Evolutionary conservation across 2,888 invertebrate species (phyloP), one percentile per base, ranked within the genome.

Genomic region (Pachycephus smyrnensis): DNA sequence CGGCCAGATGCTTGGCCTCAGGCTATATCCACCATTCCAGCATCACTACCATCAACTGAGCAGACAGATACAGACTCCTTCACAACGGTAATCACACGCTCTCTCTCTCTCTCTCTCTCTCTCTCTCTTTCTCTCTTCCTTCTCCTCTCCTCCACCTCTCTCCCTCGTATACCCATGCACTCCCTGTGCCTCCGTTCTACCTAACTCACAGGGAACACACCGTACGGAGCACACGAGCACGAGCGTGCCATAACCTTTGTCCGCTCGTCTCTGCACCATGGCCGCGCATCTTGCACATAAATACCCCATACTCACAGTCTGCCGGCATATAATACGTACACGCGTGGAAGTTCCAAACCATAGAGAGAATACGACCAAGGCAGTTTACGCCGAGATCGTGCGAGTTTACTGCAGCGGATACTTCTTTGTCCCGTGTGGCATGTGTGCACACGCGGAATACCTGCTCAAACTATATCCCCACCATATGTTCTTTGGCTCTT

Each of bases 1-100:
- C 85, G 88, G 86, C 87, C 89, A 90, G 90, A 89, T 90, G 90
- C 87, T 88, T 86, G 87, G 87, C 89, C 87, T 81, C 82, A 86
- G 86, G 84, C 82, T 82, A 84, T 78, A 78, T 80, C 84, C 80
- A 76, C 85, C 83, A 84, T 83, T 82, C 82, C 81, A 81, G 78
- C 79, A 73, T 40, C 40, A 40, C 40, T 40, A 40, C 15, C 40
- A 40, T 40, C 40, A 40, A 40, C 40, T 15, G 40, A 40, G 40
- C 40, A 40, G 40, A 40, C 40, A 40, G 40, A 40, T 40, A 40
- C 40, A 15, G 40, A 15, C 40, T 40, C 40, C 40, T 40, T 40
- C 40, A 15, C 40, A 40, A 40, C 40, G 40, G 40, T 40, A 40
- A 40, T 40, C 35, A 35, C 76, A 55, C 71, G 77, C 68, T 73